These are phyloP conservation scores for Cheilosia variabilis DNA, from an alignment of 2,888 invertebrate species.

Conservation along the genomic window DNA sequence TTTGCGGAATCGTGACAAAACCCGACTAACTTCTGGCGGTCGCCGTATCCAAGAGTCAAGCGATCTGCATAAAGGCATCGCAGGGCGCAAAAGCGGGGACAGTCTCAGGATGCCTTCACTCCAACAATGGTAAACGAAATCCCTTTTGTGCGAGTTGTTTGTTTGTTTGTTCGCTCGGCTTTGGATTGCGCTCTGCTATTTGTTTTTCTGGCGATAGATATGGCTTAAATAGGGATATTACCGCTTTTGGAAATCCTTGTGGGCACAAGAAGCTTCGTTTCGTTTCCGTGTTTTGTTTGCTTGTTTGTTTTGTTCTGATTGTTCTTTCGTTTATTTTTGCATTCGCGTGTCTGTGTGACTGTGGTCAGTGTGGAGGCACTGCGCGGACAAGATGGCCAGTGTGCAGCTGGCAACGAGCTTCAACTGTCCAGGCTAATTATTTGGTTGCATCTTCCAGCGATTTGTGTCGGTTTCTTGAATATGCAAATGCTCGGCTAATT, in stretches of 20 bases:
- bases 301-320: conserved; percentile 3
- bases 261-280: conserved; percentile 14
- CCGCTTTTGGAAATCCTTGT: conserved; percentile 60
- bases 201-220: conserved; percentile 5
- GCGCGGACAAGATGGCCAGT: conserved; percentile 36
- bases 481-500: conserved; percentile 68
- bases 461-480: conserved; percentile 28
- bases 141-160: conserved; percentile 52
- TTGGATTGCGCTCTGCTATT: conserved; percentile 7
- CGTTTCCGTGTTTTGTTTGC: conserved; percentile 59
- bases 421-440: conserved; percentile 59
- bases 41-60: conserved; percentile 4
- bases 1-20: conserved; percentile 71
- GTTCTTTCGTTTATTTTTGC: conserved; percentile 6
- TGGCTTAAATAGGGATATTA: conserved; percentile 23
- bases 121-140: conserved; percentile 47
- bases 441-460: conserved; percentile 27
- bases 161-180: conserved; percentile 12
- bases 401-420: conserved; percentile 52
- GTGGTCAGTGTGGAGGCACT: conserved; percentile 42
- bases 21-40: conserved; percentile 62
- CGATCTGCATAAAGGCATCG: conserved; percentile 68
- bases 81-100: conserved; percentile 40
- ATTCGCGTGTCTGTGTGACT: conserved; percentile 29
- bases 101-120: conserved; percentile 4